Conservation (phyloP, 92 coral and sea anemone species). For the Epizoanthus scotinus region DNA sequence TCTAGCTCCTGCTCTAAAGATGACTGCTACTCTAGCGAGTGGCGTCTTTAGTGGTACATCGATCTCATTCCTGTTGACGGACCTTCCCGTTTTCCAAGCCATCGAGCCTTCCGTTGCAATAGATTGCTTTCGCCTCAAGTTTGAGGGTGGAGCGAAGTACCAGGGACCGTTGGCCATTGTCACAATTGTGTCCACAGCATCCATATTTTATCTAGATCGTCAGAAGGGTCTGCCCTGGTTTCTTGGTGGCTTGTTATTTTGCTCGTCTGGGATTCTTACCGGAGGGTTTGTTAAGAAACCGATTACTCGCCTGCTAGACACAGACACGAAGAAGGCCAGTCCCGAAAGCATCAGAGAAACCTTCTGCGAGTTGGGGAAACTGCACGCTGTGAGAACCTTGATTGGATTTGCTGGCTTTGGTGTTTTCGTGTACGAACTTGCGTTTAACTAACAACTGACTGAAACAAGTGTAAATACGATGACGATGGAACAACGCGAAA, state of each 20-base stretch:
- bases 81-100: conserved; percentile 21
- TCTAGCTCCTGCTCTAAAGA: conserved; percentile 20
- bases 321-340: not conserved
- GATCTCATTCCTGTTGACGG: conserved; percentile 29
- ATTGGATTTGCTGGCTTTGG: conserved; percentile 36
- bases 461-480: not conserved
- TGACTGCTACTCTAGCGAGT: conserved; percentile 33
- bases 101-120: conserved; percentile 30
- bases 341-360: not conserved
- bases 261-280: conserved; percentile 27
- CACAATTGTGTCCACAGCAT: conserved; percentile 10
- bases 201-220: conserved; percentile 27
- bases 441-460: not conserved
- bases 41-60: conserved; percentile 35
- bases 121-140: conserved; percentile 34
- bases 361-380: conserved; percentile 20
- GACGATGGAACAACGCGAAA: not conserved
- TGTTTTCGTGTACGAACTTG: conserved; percentile 6
- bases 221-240: conserved; percentile 35
- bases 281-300: conserved; percentile 32
- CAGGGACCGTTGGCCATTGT: conserved; percentile 23
- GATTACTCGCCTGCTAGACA: not conserved
- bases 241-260: conserved; percentile 14
- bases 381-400: conserved; percentile 23
- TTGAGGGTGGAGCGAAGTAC: conserved; percentile 23